A percentile compares a stretch with the other conserved stretches of the same genome.
Evolutionary conservation across 2,113 vertebrate species (phyloP).

Genomic region (Pangasianodon hypophthalmus): DNA sequence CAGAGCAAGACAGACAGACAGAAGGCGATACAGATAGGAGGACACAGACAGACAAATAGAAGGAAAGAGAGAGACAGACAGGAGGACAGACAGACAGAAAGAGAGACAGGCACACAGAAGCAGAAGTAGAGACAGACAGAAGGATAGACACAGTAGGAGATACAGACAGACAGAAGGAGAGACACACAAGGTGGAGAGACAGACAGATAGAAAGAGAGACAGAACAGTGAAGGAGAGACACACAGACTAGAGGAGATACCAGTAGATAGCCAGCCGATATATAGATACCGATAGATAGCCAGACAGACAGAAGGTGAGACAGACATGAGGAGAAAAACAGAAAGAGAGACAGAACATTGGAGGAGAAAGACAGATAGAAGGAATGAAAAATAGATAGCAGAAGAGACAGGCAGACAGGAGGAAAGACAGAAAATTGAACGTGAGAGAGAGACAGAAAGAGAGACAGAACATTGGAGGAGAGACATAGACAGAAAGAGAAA

Average conservation of each 20-base stretch:
- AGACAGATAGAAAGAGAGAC: neutral
- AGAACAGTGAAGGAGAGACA: neutral
- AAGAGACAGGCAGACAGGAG: neutral
- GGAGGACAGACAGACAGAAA: neutral
- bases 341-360: too few relatives aligned
- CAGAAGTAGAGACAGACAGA: conserved; percentile 20
- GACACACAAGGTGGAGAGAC: too few relatives aligned
- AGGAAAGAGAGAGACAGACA: neutral
- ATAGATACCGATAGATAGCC: too few relatives aligned
- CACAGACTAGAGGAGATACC: neutral
- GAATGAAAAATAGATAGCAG: conserved; percentile 10
- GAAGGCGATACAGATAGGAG: conserved; percentile 8
- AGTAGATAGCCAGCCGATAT: too few relatives aligned
- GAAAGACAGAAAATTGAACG: conserved; percentile 6
- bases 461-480: neutral
- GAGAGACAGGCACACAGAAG: neutral
- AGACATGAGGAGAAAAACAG: too few relatives aligned
- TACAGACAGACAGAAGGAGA: too few relatives aligned
- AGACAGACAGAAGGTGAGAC: neutral
- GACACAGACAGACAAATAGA: too few relatives aligned
- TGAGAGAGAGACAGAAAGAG: neutral
- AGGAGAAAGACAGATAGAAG: too few relatives aligned
- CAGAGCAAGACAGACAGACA: conserved; percentile 1
- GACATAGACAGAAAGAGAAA: neutral
- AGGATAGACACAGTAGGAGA: neutral